Percentiles rank a stretch among this genome's conserved stretches.
phyloP scores from a whole-genome alignment of 2,888 invertebrate species.

The Sepiola atlantica region DNA sequence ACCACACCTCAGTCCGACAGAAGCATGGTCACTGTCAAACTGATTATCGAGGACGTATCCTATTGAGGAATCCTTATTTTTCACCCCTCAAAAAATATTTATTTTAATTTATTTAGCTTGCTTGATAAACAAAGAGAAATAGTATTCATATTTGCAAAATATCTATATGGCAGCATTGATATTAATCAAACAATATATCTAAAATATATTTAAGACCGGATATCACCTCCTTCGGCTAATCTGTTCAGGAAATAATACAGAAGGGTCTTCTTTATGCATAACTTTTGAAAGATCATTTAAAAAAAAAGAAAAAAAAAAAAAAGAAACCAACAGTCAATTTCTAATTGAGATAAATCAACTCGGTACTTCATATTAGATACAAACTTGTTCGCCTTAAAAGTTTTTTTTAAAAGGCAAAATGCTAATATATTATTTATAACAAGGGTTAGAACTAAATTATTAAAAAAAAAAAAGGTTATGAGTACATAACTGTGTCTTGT shows the following conservation, averaged over 20 bases:
- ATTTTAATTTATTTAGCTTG: not conserved
- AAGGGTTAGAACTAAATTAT: not conserved
- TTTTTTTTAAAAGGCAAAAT: not conserved
- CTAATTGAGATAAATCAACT: too few relatives aligned
- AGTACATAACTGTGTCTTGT: not conserved
- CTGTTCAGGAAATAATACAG: not conserved
- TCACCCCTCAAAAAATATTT: too few relatives aligned
- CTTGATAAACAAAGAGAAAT: not conserved
- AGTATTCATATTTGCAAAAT: not conserved
- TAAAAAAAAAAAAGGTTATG: too few relatives aligned
- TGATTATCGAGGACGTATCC: not conserved
- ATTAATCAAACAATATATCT: not conserved
- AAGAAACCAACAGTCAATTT: not conserved
- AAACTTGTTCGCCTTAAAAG: not conserved
- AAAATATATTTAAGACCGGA: not conserved
- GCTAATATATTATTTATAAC: not conserved
- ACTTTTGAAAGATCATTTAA: not conserved
- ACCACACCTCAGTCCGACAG: too few relatives aligned
- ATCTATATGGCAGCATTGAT: not conserved
- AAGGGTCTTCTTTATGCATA: not conserved
- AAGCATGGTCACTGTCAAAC: too few relatives aligned
- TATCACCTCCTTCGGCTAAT: too few relatives aligned
- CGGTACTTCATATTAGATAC: not conserved
- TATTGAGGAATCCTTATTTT: not conserved
- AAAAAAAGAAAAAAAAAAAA: too few relatives aligned